phyloP scores from a whole-genome alignment of 1,140 invertebrate genomes.

The Pseudomyrmex flavicornis region DNA sequence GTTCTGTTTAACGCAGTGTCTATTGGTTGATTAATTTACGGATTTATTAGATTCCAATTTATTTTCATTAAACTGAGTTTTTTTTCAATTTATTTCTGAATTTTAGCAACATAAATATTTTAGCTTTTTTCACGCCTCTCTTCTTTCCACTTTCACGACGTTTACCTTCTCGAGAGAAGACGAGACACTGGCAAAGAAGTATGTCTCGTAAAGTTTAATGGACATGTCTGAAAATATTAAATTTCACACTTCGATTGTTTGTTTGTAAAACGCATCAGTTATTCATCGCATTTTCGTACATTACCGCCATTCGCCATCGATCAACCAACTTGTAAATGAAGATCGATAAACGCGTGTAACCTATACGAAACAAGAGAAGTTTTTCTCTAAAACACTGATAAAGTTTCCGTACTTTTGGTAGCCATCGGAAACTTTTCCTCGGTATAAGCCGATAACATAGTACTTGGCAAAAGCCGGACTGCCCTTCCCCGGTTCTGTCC shows the following conservation, averaged over 20 bases:
- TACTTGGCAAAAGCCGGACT: slow-evolving; percentile 51
- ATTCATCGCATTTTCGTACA: slow-evolving; percentile 2
- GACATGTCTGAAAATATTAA: slow-evolving; percentile 27
- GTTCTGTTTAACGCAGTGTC: not conserved
- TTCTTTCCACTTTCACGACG: too few relatives aligned
- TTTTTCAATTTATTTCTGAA: not conserved
- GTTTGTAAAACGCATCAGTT: not conserved
- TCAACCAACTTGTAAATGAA: slow-evolving; percentile 53
- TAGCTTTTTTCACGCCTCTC: not conserved
- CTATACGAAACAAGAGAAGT: slow-evolving; percentile 18
- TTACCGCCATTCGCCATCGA: not conserved
- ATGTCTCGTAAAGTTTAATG: not conserved
- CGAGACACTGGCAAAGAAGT: not conserved
- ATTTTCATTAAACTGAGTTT: too few relatives aligned
- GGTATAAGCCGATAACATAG: slow-evolving; percentile 64
- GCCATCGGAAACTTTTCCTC: slow-evolving; percentile 2
- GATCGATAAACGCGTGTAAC: slow-evolving; percentile 57
- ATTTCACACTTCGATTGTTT: slow-evolving; percentile 14
- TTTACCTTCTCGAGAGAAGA: not conserved
- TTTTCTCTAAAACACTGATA: slow-evolving; percentile 17
- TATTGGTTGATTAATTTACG: not conserved
- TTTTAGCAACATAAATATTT: not conserved
- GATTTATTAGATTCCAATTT: not conserved
- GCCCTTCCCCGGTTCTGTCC: not conserved
- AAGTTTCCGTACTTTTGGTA: slow-evolving; percentile 49